A percentile compares a stretch with the other conserved stretches of the same genome.
These are phyloP conservation scores for Halesus radiatus DNA, from an alignment of 1,140 invertebrate genomes.

Conservation along the genomic window DNA sequence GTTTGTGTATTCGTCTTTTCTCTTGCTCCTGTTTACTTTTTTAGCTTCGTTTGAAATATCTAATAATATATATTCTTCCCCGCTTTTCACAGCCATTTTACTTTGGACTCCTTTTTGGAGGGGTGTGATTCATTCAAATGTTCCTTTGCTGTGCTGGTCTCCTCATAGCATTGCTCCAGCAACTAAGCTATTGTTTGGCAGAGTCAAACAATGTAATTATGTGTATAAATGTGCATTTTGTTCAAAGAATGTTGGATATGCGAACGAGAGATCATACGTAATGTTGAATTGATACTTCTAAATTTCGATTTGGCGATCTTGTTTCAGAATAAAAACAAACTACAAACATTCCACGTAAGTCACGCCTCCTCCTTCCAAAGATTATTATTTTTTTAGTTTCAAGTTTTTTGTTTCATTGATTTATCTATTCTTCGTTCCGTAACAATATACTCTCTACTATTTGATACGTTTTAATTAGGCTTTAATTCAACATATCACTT, in stretches of 20 bases:
- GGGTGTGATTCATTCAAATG: conserved; percentile 3
- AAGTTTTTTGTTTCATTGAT: too few species aligned
- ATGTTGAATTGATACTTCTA: not conserved
- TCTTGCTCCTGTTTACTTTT: not conserved
- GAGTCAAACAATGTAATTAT: not conserved
- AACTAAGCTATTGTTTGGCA: not conserved
- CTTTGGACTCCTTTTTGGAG: not conserved
- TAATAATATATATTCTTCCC: not conserved
- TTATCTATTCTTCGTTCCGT: too few species aligned
- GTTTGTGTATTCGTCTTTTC: not conserved
- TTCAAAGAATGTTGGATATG: not conserved
- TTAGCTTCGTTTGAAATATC: not conserved
- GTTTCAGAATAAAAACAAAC: not conserved
- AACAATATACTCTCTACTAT: too few species aligned
- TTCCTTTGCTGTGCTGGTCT: not conserved
- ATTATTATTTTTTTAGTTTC: too few species aligned
- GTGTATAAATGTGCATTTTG: not conserved
- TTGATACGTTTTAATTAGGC: not conserved
- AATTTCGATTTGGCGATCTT: not conserved
- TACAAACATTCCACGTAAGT: not conserved
- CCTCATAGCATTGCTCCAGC: too few species aligned
- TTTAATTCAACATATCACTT: not conserved
- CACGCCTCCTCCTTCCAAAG: too few species aligned
- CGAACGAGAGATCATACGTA: too few species aligned
- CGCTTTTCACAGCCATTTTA: not conserved